Base-by-base conservation (phyloP, 2,888 invertebrate genomes). In the Papilio protenor region DNA sequence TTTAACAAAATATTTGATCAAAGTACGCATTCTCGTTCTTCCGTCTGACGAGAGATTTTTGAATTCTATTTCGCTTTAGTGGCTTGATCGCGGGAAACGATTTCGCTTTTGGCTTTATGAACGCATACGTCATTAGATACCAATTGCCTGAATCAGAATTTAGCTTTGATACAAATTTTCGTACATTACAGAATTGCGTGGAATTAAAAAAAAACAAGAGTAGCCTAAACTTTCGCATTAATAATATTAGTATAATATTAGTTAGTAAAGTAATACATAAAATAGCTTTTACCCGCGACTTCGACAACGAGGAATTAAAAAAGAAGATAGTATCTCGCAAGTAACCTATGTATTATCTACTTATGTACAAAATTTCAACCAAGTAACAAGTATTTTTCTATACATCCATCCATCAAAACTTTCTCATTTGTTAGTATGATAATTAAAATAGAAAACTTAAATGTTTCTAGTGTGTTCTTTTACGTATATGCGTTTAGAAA, bases 91-190 rank as follows among this genome's bases (percentile, higher is more conserved):
- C 64, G 40, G 64, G 33, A 64, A 64, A 64, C 64, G 64, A 64
- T 64, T 64, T 64, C 40, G 33, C 64, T 33, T 64, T 64, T 64
- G 40, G 64, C 64, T 64, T 64, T 33, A 64, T 40, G 64, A 64
- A 64, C 64, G 40, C 64, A 64, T 64, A 64, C 33, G 64, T 64
- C 33, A 64, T 33, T 64, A 64, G 64, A 40, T 64, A 40, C n/a
- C 33, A 18, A 64, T 64, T 61, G 59, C 23, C 59, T 61, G 3
- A 23, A 33, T 59, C 27, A 27, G 33, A 64, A 64, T 64, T 64
- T 64, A 64, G 61, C 61, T 64, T 64, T 64, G 61, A 64, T 18
- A 64, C 33, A 8, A 18, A 40, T 64, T 33, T 64, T 40, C 64
- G 40, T 64, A 64, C 33, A 8, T 61, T 61, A 18, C 1, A 59